Evolutionary conservation across 2,797 vertebrate species (phyloP).

Genomic region (Melanotaenia pygmaea): DNA sequence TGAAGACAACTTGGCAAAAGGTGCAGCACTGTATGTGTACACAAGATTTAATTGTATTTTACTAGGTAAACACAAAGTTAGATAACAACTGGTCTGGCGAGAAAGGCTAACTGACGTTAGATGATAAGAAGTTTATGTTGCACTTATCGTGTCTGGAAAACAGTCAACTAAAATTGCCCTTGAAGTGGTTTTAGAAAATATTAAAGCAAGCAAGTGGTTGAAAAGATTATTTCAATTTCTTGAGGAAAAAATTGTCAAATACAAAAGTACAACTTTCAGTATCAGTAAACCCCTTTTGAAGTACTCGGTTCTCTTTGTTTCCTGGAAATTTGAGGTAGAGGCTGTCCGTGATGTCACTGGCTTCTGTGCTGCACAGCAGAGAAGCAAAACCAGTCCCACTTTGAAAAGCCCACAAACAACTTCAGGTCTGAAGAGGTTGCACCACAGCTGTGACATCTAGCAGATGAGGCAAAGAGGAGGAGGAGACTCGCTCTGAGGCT

Average conservation of each 20-base stretch:
- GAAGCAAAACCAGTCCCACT: neutral
- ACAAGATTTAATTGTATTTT: neutral
- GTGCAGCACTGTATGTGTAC: neutral
- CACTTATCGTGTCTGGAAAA: no score
- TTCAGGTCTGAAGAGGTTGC: slow-evolving; percentile 27
- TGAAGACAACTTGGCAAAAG: neutral
- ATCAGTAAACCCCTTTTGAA: neutral
- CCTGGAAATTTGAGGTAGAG: neutral
- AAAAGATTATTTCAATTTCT: no score
- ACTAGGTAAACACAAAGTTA: neutral
- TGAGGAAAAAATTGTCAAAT: neutral
- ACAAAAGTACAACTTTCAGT: neutral
- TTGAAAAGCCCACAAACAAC: slow-evolving; percentile 1
- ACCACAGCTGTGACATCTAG: slow-evolving; percentile 26
- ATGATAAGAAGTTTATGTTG: neutral
- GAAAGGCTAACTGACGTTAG: neutral
- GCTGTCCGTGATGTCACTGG: slow-evolving; percentile 29
- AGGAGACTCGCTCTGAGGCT: slow-evolving; percentile 7
- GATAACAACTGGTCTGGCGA: slow-evolving; percentile 4
- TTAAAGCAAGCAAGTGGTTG: no score
- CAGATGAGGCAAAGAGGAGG: slow-evolving; percentile 18
- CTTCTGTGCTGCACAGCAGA: neutral
- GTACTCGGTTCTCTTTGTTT: neutral
- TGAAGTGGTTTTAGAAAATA: no score
- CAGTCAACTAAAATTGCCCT: no score